phyloP scores from a whole-genome alignment of 2,888 invertebrate genomes.

The Sinopyrophorus schimmeli region DNA sequence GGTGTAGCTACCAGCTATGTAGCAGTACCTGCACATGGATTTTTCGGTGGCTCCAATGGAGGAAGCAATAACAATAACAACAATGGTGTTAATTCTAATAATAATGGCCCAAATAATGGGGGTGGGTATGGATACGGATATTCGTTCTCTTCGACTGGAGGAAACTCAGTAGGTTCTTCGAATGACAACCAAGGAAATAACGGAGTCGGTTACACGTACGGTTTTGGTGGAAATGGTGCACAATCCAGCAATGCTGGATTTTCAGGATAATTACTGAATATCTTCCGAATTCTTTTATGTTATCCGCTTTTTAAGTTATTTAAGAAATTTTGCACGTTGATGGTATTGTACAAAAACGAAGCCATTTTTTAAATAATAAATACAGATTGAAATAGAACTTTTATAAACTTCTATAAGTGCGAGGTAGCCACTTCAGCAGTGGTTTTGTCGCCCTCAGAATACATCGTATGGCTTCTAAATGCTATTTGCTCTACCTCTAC shows the following conservation, averaged over 20 bases:
- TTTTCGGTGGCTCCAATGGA: constrained; percentile 9
- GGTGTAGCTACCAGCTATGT: constrained; percentile 23
- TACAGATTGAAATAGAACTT: too few species aligned
- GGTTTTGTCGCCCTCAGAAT: not conserved
- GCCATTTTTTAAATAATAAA: too few species aligned
- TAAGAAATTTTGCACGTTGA: constrained; percentile 22
- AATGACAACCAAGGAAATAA: constrained; percentile 20
- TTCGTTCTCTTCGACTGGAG: constrained; percentile 17
- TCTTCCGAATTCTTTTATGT: not conserved
- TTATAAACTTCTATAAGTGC: too few species aligned
- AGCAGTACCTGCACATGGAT: constrained; percentile 19
- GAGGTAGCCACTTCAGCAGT: too few species aligned
- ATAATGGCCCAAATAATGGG: not conserved
- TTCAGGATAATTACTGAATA: constrained; percentile 3
- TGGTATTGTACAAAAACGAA: constrained; percentile 27
- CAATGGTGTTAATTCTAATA: constrained; percentile 10
- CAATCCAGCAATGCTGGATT: constrained; percentile 13
- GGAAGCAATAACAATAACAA: constrained; percentile 8
- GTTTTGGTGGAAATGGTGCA: constrained; percentile 17
- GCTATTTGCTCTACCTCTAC: constrained; percentile 17
- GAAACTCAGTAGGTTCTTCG: constrained; percentile 11
- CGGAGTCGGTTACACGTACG: constrained; percentile 17
- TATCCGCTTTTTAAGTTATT: not conserved
- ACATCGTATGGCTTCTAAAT: too few species aligned
- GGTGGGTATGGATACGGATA: constrained; percentile 14